Evolutionary conservation across 1,140 invertebrate genomes (phyloP).

Genomic region (Bombus impatiens): DNA sequence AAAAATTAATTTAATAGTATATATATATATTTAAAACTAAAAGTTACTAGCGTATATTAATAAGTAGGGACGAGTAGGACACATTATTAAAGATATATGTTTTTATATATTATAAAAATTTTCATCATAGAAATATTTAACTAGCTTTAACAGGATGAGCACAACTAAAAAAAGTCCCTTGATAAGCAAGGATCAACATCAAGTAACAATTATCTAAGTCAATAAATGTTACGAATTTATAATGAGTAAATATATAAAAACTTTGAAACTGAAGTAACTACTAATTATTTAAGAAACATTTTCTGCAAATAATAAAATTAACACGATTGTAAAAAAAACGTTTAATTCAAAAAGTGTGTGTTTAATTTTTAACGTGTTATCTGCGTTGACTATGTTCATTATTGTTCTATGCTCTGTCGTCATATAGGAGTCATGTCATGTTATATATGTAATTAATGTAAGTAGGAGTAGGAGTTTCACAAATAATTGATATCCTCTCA

Average conservation of each 20-base stretch:
- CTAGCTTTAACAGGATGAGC: neutral
- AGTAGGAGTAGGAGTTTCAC: too few relatives aligned
- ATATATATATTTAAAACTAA: neutral
- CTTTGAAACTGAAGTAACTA: neutral
- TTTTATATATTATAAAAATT: neutral
- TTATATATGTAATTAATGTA: too few relatives aligned
- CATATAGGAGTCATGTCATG: too few relatives aligned
- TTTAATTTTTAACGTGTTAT: neutral
- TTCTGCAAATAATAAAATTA: neutral
- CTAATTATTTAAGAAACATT: neutral
- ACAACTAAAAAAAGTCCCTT: neutral
- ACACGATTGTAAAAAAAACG: neutral
- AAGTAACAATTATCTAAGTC: neutral
- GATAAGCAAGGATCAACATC: neutral
- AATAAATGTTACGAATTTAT: neutral
- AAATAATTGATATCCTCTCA: neutral
- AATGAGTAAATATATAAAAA: neutral
- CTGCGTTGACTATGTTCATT: neutral
- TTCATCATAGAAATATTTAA: neutral
- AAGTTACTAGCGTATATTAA: constrained; percentile 89
- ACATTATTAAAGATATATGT: neutral
- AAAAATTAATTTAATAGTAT: neutral
- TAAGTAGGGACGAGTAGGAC: neutral
- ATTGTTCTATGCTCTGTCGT: neutral
- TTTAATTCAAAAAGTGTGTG: neutral